Percentiles rank a stretch among this genome's conserved stretches.
Conservation (phyloP, 2,113 vertebrate genomes). For the Lepus europaeus region DNA sequence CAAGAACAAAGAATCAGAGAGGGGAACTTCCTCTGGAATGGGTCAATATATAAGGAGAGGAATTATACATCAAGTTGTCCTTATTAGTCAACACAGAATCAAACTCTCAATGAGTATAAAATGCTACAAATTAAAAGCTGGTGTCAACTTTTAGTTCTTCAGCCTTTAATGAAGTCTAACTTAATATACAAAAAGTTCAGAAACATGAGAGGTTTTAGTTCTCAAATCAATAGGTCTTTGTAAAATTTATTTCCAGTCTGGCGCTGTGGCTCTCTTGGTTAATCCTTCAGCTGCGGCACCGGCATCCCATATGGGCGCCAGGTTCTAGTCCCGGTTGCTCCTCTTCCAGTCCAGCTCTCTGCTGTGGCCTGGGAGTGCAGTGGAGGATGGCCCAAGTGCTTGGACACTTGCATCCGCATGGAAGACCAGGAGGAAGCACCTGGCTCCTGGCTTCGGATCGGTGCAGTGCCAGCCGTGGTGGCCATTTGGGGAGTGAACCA, state of each 20-base stretch:
- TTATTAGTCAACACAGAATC: conserved; percentile 20
- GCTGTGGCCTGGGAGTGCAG: too few species aligned
- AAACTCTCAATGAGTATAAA: conserved; percentile 10
- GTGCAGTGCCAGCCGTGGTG: too few species aligned
- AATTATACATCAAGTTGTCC: not conserved
- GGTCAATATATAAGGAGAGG: not conserved
- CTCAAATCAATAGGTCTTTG: conserved; percentile 21
- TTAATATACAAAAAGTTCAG: conserved; percentile 35
- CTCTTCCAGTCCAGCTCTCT: too few species aligned
- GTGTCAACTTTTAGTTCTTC: not conserved
- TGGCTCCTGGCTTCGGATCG: too few species aligned
- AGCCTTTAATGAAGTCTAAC: not conserved
- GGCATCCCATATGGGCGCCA: too few species aligned
- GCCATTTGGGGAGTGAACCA: too few species aligned
- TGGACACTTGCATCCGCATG: too few species aligned
- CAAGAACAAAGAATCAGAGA: not conserved
- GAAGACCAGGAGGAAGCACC: too few species aligned
- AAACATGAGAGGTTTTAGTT: not conserved
- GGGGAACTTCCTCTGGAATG: not conserved
- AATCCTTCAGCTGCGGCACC: too few species aligned
- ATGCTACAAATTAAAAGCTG: conserved; percentile 12
- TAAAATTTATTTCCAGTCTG: not conserved
- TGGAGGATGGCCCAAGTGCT: too few species aligned
- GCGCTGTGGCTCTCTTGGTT: too few species aligned
- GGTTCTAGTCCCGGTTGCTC: too few species aligned